Percentiles rank a stretch among this genome's conserved stretches.
phyloP scores from a whole-genome alignment of 2,113 vertebrate genomes.

The Malurus melanocephalus region DNA sequence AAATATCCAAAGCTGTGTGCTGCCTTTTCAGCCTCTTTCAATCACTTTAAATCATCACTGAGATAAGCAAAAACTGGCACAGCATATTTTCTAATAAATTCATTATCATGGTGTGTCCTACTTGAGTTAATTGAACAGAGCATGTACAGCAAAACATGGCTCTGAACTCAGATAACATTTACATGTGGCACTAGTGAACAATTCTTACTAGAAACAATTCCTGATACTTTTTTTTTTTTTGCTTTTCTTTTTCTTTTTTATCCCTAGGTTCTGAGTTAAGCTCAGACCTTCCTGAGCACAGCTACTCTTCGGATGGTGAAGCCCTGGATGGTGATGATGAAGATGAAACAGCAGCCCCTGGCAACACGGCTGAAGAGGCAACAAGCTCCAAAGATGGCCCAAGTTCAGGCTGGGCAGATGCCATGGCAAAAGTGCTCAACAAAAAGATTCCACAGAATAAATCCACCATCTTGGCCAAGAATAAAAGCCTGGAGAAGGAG shows the following conservation, averaged over 20 bases:
- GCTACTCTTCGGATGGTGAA: conserved; percentile 53
- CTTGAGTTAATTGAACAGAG: neutral
- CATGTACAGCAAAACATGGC: neutral
- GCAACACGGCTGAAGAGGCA: neutral
- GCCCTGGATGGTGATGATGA: conserved; percentile 68
- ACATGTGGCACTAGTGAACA: neutral
- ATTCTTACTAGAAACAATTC: neutral
- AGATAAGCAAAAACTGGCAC: neutral
- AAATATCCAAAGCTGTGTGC: neutral
- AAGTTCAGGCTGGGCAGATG: conserved; percentile 87
- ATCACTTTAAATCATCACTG: neutral
- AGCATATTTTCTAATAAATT: neutral
- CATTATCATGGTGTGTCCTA: neutral
- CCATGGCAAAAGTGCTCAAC: conserved; percentile 91
- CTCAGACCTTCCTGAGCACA: conserved; percentile 37
- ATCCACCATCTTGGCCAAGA: conserved; percentile 83
- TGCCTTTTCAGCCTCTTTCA: neutral
- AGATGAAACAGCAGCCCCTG: conserved; percentile 16
- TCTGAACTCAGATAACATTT: neutral
- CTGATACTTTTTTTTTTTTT: neutral
- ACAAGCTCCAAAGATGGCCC: conserved; percentile 43
- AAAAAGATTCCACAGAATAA: conserved; percentile 78
- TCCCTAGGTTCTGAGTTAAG: conserved; percentile 49
- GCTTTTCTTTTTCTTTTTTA: neutral
- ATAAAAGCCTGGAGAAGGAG: conserved; percentile 80